These are phyloP conservation scores for Acronicta psi DNA, from an alignment of 2,888 invertebrate species.

Conservation along the genomic window DNA sequence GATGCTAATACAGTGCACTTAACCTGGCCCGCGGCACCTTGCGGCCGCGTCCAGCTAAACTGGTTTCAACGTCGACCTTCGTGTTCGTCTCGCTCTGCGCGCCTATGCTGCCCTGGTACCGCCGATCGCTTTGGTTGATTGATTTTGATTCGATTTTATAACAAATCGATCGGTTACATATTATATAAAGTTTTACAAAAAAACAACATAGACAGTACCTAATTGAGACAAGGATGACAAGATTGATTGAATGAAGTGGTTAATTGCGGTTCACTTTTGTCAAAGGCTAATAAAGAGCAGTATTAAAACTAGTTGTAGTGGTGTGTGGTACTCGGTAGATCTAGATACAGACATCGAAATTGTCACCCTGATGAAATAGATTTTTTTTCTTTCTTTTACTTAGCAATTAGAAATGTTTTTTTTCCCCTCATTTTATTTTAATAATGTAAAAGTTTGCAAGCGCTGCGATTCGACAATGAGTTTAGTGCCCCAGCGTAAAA, in stretches of 20 bases:
- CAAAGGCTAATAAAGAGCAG: no score
- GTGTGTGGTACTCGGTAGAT: no score
- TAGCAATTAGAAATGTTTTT: neutral
- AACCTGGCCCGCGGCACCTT: constrained; percentile 86
- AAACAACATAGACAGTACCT: constrained; percentile 1
- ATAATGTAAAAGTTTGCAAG: constrained; percentile 11
- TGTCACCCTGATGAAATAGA: no score
- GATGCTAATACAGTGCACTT: constrained; percentile 86
- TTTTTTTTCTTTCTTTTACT: no score
- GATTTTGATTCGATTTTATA: constrained; percentile 72
- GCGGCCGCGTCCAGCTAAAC: constrained; percentile 81
- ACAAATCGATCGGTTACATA: constrained; percentile 61
- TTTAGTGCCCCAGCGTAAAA: constrained; percentile 44
- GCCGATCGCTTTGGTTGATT: constrained; percentile 78
- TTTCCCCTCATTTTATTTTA: constrained; percentile 2
- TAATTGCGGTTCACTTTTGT: no score
- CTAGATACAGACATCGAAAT: no score
- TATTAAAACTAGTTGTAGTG: no score
- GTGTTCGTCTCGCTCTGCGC: constrained; percentile 73
- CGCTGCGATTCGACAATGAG: neutral
- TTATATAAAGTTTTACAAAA: constrained; percentile 7
- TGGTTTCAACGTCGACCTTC: constrained; percentile 85
- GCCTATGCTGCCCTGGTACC: constrained; percentile 80
- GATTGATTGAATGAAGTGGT: constrained; percentile 6
- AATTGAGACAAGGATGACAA: constrained; percentile 7